phyloP scores from a whole-genome alignment of 2,113 vertebrate genomes.

The Panthera leo region DNA sequence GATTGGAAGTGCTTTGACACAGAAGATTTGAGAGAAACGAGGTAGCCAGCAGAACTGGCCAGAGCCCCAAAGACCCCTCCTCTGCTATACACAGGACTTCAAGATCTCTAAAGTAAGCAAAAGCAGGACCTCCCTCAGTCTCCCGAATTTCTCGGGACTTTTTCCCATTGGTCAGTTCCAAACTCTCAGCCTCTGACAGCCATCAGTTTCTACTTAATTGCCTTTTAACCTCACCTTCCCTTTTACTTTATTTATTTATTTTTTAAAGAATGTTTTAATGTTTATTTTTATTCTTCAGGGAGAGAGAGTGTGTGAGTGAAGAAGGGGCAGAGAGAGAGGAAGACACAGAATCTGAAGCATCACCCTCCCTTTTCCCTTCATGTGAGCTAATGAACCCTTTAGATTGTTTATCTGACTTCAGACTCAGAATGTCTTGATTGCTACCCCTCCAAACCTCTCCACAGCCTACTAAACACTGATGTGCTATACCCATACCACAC shows the following conservation, averaged over 20 bases:
- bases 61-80: background rate
- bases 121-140: background rate
- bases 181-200: background rate
- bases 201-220: background rate
- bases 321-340: too few species aligned
- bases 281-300: too few species aligned
- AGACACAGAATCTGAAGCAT: too few species aligned
- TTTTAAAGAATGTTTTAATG: too few species aligned
- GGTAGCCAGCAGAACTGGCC: background rate
- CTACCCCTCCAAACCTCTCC: background rate
- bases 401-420: background rate
- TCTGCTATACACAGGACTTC: too few species aligned
- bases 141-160: background rate
- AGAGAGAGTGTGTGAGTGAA: too few species aligned
- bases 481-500: fast-evolving
- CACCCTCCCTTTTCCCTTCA: background rate
- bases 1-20: background rate
- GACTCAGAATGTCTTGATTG: background rate
- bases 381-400: background rate
- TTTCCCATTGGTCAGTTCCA: background rate
- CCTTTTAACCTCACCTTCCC: background rate
- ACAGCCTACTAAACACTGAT: background rate
- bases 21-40: background rate
- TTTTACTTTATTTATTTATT: background rate
- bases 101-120: background rate